Evolutionary conservation across 92 coral and sea anemone genomes (phyloP), one percentile per base, ranked within the genome.

Genomic region (Zoanthus solanderi): DNA sequence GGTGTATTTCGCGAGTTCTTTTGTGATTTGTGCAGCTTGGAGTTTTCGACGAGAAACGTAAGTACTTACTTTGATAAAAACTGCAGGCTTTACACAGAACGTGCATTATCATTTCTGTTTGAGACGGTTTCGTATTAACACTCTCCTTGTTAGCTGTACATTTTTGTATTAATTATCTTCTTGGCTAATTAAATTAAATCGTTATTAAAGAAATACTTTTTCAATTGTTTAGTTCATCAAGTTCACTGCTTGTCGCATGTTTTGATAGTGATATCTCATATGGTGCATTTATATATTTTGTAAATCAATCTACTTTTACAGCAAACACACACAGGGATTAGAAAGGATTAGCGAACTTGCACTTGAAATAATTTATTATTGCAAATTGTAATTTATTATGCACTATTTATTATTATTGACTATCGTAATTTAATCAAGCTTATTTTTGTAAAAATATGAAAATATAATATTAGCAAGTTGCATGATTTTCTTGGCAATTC

Each of bases 1-100:
- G 78, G 87, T 50, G 29, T 71, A 10, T 46, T 37, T 50, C 78
- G 84, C 30, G 94, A 93, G 17, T 89, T 83, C 87, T 89, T 80
- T 83, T 95, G 98, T 65, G 92, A 95, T 32, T 86, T 95, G 16
- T 95, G 98, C 94, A 91, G 89, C 67, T 86, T 95, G 83, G 96
- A 95, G 31, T 95, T 95, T 85, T 79, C 98, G 9, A 79, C 94
- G 6, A 82, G 83, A 75, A 82, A 86, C 84, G 98, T 95, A 87
- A 92, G 95, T 89, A 42, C 6, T 31, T 52, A 32, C 28, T 63
- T 63, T 63, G 9, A 17, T 17, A 17, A 9, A 63, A 10, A 18
- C 30, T 17, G 9, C 0, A 23, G 17, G 31, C 5, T 45, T 32
- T 7, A 76, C 5, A 17, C 81, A 13, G 13, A 50, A 0, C 2